phyloP scores from a whole-genome alignment of 2,797 vertebrate species.

The Prionace glauca region DNA sequence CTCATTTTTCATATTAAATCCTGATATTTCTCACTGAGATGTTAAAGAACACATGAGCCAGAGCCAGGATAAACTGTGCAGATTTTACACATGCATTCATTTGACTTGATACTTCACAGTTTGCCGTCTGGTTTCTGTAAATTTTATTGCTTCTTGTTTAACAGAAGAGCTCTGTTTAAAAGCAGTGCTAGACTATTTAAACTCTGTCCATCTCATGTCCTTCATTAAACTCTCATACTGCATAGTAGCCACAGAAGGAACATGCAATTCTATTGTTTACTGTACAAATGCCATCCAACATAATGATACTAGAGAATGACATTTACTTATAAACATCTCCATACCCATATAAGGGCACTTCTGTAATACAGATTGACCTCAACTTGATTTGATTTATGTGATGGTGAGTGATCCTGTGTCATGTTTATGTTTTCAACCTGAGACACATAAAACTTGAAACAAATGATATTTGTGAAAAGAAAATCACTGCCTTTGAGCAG shows the following conservation, averaged over 20 bases:
- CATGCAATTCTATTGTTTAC: constrained; percentile 11
- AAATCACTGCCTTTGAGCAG: background rate
- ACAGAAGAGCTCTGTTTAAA: background rate
- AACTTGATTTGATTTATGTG: background rate
- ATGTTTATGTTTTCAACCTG: constrained; percentile 13
- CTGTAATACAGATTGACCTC: background rate
- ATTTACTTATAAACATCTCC: background rate
- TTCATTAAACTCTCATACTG: background rate
- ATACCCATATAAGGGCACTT: background rate
- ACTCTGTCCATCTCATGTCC: background rate
- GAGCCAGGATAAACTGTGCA: constrained; percentile 1
- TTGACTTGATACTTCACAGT: constrained; percentile 30
- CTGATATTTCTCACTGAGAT: constrained; percentile 12
- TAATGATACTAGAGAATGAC: background rate
- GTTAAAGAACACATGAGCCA: background rate
- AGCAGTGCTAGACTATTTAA: constrained; percentile 30
- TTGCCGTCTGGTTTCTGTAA: constrained; percentile 24
- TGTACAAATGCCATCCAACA: background rate
- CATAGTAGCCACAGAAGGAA: background rate
- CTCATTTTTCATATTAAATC: background rate
- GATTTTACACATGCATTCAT: background rate
- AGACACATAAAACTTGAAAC: background rate
- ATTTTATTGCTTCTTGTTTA: background rate
- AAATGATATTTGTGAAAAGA: background rate
- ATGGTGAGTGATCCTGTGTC: background rate